Evolutionary conservation across 2,113 vertebrate genomes (phyloP).

Genomic region (Ginglymostoma cirratum): DNA sequence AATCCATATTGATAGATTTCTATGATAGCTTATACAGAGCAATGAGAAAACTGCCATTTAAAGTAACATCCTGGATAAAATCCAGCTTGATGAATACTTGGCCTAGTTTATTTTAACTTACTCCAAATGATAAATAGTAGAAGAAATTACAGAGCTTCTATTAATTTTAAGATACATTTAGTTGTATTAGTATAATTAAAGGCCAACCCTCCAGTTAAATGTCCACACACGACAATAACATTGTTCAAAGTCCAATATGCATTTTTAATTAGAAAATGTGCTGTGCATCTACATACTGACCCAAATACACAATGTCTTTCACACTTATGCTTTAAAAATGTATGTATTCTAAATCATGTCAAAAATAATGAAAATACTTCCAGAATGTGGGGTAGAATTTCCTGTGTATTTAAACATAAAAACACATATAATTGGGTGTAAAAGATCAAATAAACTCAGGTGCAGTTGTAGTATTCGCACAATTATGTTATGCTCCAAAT

Average conservation of each 20-base stretch:
- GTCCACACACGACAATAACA: background rate
- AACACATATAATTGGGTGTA: background rate
- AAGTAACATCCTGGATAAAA: slow-evolving; percentile 5
- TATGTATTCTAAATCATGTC: background rate
- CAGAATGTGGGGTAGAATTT: background rate
- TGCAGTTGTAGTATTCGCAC: background rate
- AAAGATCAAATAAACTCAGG: background rate
- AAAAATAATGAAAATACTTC: background rate
- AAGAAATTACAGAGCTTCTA: slow-evolving; percentile 25
- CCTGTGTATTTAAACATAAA: background rate
- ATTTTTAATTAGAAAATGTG: background rate
- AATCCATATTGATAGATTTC: slow-evolving; percentile 6
- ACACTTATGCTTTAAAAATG: background rate
- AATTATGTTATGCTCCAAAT: background rate
- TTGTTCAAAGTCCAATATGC: background rate
- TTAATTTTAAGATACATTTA: background rate
- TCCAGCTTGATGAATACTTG: background rate
- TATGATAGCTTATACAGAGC: background rate
- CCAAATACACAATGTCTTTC: background rate
- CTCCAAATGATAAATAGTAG: slow-evolving; percentile 21
- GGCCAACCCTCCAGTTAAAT: background rate
- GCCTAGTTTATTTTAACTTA: slow-evolving; percentile 25
- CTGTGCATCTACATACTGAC: background rate
- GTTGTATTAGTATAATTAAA: background rate
- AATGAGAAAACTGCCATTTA: slow-evolving; percentile 15